phyloP scores from a whole-genome alignment of 2,113 vertebrate genomes.

The Serilophus lunatus region DNA sequence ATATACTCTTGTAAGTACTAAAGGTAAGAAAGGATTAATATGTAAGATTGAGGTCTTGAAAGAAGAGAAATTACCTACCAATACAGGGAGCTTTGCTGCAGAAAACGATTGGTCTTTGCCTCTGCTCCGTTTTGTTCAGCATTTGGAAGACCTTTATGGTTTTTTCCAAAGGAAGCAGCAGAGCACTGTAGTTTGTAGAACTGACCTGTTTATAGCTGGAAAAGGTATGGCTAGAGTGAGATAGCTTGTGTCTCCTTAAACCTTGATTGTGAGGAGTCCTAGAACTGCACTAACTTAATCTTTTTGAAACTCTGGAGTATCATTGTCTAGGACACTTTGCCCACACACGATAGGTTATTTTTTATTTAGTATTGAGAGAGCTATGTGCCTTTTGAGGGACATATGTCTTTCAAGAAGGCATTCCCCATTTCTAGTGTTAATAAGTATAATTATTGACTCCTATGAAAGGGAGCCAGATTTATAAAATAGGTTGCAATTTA shows the following conservation, averaged over 20 bases:
- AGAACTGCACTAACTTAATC: not conserved
- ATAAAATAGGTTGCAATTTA: not conserved
- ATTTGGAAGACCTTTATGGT: not conserved
- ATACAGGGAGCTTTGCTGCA: not conserved
- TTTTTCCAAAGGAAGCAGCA: not conserved
- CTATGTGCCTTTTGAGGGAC: not conserved
- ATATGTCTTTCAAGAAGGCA: not conserved
- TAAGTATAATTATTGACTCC: not conserved
- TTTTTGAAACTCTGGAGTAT: not conserved
- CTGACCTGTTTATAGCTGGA: not conserved
- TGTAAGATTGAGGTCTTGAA: not conserved
- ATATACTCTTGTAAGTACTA: not conserved
- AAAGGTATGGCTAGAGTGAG: not conserved
- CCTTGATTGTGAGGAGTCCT: not conserved
- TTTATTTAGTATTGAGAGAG: not conserved
- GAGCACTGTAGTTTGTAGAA: not conserved
- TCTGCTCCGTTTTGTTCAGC: not conserved
- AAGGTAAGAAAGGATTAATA: not conserved
- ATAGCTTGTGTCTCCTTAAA: not conserved
- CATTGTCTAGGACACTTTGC: not conserved
- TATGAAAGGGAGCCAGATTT: not conserved
- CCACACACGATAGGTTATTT: not conserved
- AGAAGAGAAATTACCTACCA: not conserved
- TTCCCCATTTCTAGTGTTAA: not conserved
- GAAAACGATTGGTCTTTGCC: not conserved